Conservation (phyloP, 2,113 vertebrate species). For the Alethe castanea region DNA sequence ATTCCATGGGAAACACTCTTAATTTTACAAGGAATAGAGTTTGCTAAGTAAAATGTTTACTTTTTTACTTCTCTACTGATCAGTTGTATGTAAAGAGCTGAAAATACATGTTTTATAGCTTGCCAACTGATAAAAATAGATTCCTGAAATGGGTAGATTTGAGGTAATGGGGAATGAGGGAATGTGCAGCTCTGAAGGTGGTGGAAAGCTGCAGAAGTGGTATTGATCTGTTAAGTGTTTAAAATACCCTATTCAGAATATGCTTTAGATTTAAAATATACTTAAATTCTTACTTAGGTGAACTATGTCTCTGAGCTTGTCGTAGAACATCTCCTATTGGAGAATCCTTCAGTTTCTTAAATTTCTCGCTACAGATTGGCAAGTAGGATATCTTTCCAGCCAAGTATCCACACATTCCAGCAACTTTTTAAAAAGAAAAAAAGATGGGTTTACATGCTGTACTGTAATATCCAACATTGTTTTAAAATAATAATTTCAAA, state of each 20-base stretch:
- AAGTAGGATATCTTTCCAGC: slow-evolving; percentile 90
- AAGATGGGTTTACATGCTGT: not conserved
- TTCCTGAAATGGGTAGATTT: not conserved
- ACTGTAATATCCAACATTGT: not conserved
- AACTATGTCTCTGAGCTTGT: slow-evolving; percentile 61
- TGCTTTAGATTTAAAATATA: not conserved
- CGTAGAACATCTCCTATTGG: slow-evolving; percentile 85
- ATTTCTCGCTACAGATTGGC: slow-evolving; percentile 87
- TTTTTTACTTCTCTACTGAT: not conserved
- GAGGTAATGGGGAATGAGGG: not conserved
- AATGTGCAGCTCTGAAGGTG: not conserved
- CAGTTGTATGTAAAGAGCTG: not conserved
- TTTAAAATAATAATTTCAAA: not conserved
- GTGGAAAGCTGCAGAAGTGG: not conserved
- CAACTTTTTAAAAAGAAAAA: slow-evolving; percentile 76
- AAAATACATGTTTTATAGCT: not conserved
- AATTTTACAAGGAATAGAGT: not conserved
- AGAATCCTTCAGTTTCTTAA: slow-evolving; percentile 87
- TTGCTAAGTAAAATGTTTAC: not conserved
- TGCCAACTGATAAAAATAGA: not conserved
- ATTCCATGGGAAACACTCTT: not conserved
- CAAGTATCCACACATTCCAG: slow-evolving; percentile 85
- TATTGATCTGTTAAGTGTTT: not conserved
- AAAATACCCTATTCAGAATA: not conserved
- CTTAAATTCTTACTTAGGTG: slow-evolving; percentile 68